These are phyloP conservation scores for Chaetoderma sp. DNA, from an alignment of 2,888 invertebrate genomes.

Conservation along the genomic window DNA sequence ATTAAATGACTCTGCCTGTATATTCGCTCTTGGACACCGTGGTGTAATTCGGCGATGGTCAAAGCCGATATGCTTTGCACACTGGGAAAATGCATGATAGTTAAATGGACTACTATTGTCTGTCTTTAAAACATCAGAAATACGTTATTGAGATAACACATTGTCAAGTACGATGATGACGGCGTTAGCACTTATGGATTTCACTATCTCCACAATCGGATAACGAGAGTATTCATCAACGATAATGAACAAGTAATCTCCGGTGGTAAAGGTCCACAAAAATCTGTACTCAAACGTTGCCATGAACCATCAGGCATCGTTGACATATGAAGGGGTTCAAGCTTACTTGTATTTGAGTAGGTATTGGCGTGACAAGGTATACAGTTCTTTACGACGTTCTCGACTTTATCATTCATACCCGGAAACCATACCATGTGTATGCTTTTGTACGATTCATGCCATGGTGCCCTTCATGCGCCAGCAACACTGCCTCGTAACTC, in stretches of 20 bases:
- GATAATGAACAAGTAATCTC: conserved; percentile 20
- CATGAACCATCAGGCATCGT: conserved; percentile 29
- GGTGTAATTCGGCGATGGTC: conserved; percentile 3
- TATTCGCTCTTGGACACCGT: conserved; percentile 17
- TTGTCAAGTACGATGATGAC: conserved; percentile 24
- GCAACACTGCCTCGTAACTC: neutral
- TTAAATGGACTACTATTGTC: conserved; percentile 27
- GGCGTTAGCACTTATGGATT: conserved; percentile 20
- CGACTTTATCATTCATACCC: conserved; percentile 16
- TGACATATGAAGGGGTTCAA: conserved; percentile 35
- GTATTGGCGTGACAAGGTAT: conserved; percentile 23
- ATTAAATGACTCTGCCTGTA: neutral
- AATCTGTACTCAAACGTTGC: conserved; percentile 30
- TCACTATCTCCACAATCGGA: conserved; percentile 27
- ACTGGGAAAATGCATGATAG: neutral
- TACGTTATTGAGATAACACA: conserved; percentile 18
- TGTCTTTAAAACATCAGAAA: conserved; percentile 18
- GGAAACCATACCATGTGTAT: conserved; percentile 39
- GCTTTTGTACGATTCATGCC: conserved; percentile 23
- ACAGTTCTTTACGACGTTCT: conserved; percentile 10
- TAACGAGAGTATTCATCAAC: conserved; percentile 9
- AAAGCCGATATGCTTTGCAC: neutral
- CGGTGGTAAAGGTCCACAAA: conserved; percentile 29
- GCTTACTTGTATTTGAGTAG: neutral
- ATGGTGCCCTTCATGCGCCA: conserved; percentile 33